These are phyloP conservation scores for Tangara arthus DNA, from an alignment of 2,797 vertebrate species.

Conservation along the genomic window DNA sequence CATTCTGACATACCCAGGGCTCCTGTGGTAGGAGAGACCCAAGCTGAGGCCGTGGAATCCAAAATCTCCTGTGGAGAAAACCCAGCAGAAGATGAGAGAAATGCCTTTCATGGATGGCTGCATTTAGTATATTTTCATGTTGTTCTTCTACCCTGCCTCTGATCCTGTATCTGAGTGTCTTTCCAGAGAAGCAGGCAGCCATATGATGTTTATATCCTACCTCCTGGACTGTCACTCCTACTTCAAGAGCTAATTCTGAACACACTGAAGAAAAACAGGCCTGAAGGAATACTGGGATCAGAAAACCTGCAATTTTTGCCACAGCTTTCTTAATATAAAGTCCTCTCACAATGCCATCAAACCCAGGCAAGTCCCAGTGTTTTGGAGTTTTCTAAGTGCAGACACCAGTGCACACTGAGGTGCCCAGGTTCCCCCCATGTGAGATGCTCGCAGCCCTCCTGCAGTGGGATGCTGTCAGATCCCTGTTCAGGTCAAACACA, in stretches of 20 bases:
- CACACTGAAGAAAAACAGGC: neutral
- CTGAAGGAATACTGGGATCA: neutral
- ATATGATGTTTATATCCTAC: conserved; percentile 9
- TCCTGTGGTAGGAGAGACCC: neutral
- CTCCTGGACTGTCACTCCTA: neutral
- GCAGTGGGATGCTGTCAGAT: neutral
- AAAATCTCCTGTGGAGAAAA: neutral
- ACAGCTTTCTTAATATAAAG: neutral
- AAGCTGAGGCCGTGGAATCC: neutral
- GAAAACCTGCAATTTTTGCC: neutral
- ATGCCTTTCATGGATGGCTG: neutral
- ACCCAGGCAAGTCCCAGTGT: neutral
- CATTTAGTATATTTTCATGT: neutral
- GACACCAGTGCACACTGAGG: neutral
- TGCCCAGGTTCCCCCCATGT: neutral
- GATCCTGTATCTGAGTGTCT: neutral
- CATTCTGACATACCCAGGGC: neutral
- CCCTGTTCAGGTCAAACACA: neutral
- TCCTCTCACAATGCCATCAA: neutral
- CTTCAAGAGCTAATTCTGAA: conserved; percentile 22
- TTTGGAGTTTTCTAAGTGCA: neutral
- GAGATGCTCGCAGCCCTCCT: neutral
- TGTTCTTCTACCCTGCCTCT: neutral
- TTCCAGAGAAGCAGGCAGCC: neutral
- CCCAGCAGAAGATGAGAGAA: neutral